Conservation (phyloP, 2,888 invertebrate genomes). For the Cremastinae sp. region DNA sequence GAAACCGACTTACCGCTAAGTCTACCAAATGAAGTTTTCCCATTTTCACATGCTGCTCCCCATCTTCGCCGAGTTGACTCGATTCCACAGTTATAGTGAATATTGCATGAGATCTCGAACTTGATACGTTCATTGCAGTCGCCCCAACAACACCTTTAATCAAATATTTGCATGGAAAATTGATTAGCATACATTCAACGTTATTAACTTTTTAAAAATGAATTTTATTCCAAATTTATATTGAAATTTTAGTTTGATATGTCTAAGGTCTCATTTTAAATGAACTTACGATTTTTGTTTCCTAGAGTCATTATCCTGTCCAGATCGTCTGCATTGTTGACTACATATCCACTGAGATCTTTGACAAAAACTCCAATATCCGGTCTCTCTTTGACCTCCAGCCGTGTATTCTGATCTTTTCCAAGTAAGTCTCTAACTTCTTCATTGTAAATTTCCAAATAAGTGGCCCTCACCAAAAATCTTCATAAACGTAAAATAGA, state of each 20-base stretch:
- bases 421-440: slow-evolving; percentile 97
- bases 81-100: slow-evolving; percentile 99
- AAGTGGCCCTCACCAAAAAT: slow-evolving; percentile 98
- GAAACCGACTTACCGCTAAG: slow-evolving; percentile 94
- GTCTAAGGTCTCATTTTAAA: background rate
- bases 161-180: too few species aligned
- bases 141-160: slow-evolving; percentile 88
- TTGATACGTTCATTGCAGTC: slow-evolving; percentile 98
- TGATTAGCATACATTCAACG: slow-evolving; percentile 1
- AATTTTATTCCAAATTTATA: background rate
- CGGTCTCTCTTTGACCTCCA: slow-evolving; percentile 97
- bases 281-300: slow-evolving; percentile 92
- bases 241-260: too few species aligned
- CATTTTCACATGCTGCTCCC: slow-evolving; percentile 93
- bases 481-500: slow-evolving; percentile 79
- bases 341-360: slow-evolving; percentile 98
- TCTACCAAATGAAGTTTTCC: slow-evolving; percentile 99
- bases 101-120: slow-evolving; percentile 98
- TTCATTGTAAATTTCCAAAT: slow-evolving; percentile 99
- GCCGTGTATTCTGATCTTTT: slow-evolving; percentile 91
- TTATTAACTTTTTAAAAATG: background rate
- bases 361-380: slow-evolving; percentile 99
- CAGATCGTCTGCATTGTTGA: slow-evolving; percentile 97
- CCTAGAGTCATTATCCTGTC: slow-evolving; percentile 97
- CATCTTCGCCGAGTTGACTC: slow-evolving; percentile 90